These are phyloP conservation scores for Gonocerus acuteangulatus DNA, from an alignment of 2,888 invertebrate genomes.

Conservation along the genomic window DNA sequence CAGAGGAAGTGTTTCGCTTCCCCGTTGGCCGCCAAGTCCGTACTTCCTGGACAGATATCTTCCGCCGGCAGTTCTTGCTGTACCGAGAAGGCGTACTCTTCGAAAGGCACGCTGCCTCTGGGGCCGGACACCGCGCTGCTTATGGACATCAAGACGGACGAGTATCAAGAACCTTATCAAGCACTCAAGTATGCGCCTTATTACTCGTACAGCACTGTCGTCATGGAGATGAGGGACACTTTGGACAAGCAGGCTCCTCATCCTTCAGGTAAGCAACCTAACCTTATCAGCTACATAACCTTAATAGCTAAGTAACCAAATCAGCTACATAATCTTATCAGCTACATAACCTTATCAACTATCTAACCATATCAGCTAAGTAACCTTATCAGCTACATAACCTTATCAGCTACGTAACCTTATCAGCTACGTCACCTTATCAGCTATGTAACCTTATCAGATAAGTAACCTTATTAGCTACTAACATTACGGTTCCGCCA, in stretches of 20 bases:
- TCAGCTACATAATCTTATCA: no score
- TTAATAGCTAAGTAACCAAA: no score
- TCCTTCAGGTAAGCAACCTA: constrained; percentile 37
- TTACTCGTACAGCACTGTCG: constrained; percentile 66
- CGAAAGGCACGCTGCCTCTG: constrained; percentile 48
- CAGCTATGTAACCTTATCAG: no score
- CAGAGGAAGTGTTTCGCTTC: constrained; percentile 67
- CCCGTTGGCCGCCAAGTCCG: constrained; percentile 56
- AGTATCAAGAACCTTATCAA: constrained; percentile 71
- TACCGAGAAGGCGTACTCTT: constrained; percentile 46
- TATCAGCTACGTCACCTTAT: no score
- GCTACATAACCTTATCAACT: no score
- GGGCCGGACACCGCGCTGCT: constrained; percentile 42
- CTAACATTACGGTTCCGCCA: no score
- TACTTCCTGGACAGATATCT: constrained; percentile 41
- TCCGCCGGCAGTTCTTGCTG: constrained; percentile 39
- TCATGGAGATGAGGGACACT: constrained; percentile 65
- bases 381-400: no score
- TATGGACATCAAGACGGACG: constrained; percentile 45
- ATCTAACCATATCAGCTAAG: no score
- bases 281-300: no score
- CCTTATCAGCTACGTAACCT: no score
- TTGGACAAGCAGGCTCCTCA: constrained; percentile 40
- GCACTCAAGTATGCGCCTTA: constrained; percentile 66
- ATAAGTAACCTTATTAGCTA: no score